Evolutionary conservation across 2,888 invertebrate species (phyloP), one percentile per base, ranked within the genome.

Genomic region (Leptinotarsa peninsularis): DNA sequence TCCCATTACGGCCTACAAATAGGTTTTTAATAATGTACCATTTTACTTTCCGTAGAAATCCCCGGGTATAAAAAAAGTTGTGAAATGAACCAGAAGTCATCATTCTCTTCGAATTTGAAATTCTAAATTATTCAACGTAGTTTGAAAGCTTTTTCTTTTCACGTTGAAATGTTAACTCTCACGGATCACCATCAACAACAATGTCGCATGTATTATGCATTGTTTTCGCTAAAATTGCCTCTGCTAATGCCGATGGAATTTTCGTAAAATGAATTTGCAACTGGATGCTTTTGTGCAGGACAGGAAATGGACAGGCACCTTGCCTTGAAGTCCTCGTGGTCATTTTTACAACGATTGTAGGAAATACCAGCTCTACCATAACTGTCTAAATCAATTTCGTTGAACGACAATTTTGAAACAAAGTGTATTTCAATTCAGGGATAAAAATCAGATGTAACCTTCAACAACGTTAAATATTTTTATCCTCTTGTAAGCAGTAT

Each of bases 61-160:
- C 58, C 73, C 23, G 52, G 60, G 73, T 71, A 69, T 43, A 43
- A 56, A 56, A 69, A 58, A 66, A 72, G 56, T 72, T 72, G 72
- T 72, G 72, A 72, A 72, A 72, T 72, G 72, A 72, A 66, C 58
- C 72, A 72, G 67, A 72, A 72, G 72, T 74, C 74, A 63, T 74
- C 69, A 74, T 70, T 60, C 52, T 70, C 74, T 69, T 74, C 68
- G 74, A 74, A 74, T 74, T 74, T 70, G 50, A 70, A 70, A 58
- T 74, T 50, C 43, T 74, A 63, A 68, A 74, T 74, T 70, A 74
- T 74, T 74, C 74, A 74, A 43, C 49, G 43, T 33, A 66, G 60
- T 74, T 67, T 58, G 66, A 67, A 71, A 67, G 58, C 71, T 75
- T 75, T 75, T 75, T 75, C 71, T 71, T 17, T 70, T 33, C 63